Evolutionary conservation across 2,888 invertebrate species (phyloP).

Genomic region (Pemphredon lugubris): DNA sequence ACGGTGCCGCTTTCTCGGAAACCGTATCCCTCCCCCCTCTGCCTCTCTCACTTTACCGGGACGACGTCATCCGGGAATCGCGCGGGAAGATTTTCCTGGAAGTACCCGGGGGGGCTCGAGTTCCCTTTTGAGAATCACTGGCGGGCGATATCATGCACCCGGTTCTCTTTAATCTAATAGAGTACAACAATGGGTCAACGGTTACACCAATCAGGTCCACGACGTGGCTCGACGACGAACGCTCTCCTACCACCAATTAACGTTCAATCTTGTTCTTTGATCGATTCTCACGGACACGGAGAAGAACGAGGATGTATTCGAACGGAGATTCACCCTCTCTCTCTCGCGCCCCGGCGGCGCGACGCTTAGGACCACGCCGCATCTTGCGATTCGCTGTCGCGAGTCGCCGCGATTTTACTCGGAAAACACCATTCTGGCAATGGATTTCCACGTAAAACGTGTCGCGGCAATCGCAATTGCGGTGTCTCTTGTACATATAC

Average conservation of each 20-base stretch:
- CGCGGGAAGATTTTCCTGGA: constrained; percentile 20
- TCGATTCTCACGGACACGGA: constrained; percentile 45
- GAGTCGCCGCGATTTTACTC: too few relatives aligned
- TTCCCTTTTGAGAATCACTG: constrained; percentile 59
- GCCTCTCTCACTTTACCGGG: constrained; percentile 5
- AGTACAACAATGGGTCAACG: constrained; percentile 73
- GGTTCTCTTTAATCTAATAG: constrained; percentile 70
- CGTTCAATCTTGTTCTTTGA: constrained; percentile 50
- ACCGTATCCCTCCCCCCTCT: constrained; percentile 20
- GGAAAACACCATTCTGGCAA: too few relatives aligned
- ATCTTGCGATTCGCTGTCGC: too few relatives aligned
- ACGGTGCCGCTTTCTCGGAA: constrained; percentile 19
- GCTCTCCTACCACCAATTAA: constrained; percentile 53
- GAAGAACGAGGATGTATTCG: neutral
- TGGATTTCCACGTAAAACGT: too few relatives aligned
- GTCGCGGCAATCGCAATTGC: too few relatives aligned
- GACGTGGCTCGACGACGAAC: constrained; percentile 6
- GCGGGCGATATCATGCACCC: constrained; percentile 46
- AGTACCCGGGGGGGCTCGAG: too few relatives aligned
- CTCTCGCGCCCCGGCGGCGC: too few relatives aligned
- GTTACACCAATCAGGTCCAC: constrained; percentile 69
- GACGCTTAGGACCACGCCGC: too few relatives aligned
- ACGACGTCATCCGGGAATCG: constrained; percentile 5
- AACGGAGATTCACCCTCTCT: too few relatives aligned
- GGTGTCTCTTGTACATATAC: too few relatives aligned